Evolutionary conservation across 2,888 invertebrate species (phyloP), one percentile per base, ranked within the genome.

Genomic region (Periphyllus acericola): DNA sequence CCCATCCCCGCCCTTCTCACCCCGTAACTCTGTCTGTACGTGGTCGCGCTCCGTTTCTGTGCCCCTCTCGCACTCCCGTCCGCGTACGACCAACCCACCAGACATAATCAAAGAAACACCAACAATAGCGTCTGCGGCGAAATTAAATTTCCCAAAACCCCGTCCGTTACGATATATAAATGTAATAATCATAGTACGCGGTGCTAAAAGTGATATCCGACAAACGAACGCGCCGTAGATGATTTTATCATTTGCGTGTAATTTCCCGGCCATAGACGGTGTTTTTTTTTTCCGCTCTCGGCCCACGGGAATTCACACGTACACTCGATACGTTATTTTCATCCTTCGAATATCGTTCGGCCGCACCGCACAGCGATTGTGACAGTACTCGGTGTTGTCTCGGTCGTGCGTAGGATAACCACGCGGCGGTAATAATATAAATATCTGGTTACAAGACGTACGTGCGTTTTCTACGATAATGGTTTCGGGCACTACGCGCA

Each of bases 61-160:
- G 5, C 11, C 11, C 46, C 6, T 11, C 60, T 25, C 4, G 21
- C 60, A 21, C 60, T 25, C 46, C 11, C n/a, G n/a, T n/a, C 8
- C 36, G 17, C 21, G 6, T 0, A 82, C 66, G 9, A 34, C 68
- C 68, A 29, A 29, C 81, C 68, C 68, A 29, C 40, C 81, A 82
- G 81, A 71, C 71, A 71, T 46, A 71, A 71, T 71, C 81, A 71
- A 82, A 82, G 29, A 68, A 46, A 66, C 46, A 40, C 19, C 68
- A 46, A 71, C 81, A 82, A 82, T 82, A 82, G 81, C 25, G 68
- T 82, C 81, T 82, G 81, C 81, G 32, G 81, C 32, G 17, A 82
- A 82, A 71, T 82, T 82, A 71, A 29, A 82, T 46, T 68, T 68
- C 25, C 66, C 80, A 19, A 66, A 66, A 46, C 46, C 46, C 60